Evolutionary conservation across 2,888 invertebrate species (phyloP), one percentile per base, ranked within the genome.

Genomic region (Eupithecia exiguata): DNA sequence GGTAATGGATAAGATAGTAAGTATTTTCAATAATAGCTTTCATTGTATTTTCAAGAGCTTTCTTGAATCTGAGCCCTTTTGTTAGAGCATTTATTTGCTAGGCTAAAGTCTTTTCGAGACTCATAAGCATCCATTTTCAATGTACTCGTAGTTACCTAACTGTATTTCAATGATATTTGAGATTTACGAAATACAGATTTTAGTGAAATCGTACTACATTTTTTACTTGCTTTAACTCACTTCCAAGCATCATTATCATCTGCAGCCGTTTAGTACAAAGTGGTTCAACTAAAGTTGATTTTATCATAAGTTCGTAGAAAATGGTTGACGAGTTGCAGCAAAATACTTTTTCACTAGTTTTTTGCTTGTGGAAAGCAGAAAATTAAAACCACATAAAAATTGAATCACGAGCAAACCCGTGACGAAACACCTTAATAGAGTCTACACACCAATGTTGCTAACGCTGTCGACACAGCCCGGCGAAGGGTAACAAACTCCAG

Each of bases 1-100:
- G 21, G 66, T 66, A 66, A 43, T 66, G 66, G 66, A 66, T 66
- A 66, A 66, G 66, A 66, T 43, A 66, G 66, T 66, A 25, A 12
- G 1, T 38, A 66, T 66, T 66, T 66, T 66, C 66, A 66, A 66
- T 66, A 66, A 40, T 66, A 66, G n/a, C n/a, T 40, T 21, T 21
- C 40, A 21, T 66, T 66, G 66, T 66, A 40, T 66, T 40, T 66
- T 66, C 25, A 66, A 58, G 58, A 58, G 58, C 58, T 58, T 14
- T 58, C 12, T 25, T 12, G 14, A 58, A 58, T 25, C 14, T 58
- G 25, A 25, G 58, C 21, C 25, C 21, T 58, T 21, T 58, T 58
- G 58, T 58, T 25, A 14, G 12, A 25, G 12, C 25, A 5, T 25
- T 58, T 58, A 12, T 21, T 58, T 5, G 21, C 21, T 21, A 53